Conservation (phyloP, 2,113 vertebrate species). For the Ciconia maguari region DNA sequence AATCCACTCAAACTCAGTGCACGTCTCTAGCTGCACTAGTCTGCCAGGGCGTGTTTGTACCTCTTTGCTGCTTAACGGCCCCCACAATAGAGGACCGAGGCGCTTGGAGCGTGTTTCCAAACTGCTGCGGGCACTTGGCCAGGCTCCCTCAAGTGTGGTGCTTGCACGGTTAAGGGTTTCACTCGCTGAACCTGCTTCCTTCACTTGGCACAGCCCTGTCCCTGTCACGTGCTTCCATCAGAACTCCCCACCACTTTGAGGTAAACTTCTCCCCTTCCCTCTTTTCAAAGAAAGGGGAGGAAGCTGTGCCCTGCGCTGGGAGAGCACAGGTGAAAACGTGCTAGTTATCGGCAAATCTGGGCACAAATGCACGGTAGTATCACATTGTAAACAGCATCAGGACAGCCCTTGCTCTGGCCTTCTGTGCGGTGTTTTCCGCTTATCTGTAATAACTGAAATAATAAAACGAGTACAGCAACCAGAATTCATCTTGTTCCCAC, state of each 20-base stretch:
- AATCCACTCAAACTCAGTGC: background rate
- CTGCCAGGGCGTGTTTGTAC: background rate
- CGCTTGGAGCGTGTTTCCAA: background rate
- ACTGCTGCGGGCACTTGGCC: background rate
- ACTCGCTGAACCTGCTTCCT: background rate
- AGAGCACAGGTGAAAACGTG: background rate
- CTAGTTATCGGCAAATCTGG: background rate
- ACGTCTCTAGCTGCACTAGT: background rate
- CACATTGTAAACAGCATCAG: rapidly evolving
- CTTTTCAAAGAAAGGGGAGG: background rate
- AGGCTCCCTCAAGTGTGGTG: background rate
- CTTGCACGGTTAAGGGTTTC: background rate
- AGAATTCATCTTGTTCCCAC: background rate
- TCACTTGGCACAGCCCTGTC: background rate
- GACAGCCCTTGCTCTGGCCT: background rate
- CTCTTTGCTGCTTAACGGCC: background rate
- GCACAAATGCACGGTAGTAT: background rate
- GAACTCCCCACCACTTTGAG: background rate
- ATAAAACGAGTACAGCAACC: background rate
- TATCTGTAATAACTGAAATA: background rate
- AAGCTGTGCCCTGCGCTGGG: background rate
- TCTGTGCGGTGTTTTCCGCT: background rate
- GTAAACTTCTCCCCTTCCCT: background rate
- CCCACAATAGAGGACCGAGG: rapidly evolving
- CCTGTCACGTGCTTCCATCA: background rate